Percentiles rank a stretch among this genome's conserved stretches.
Conservation (phyloP, 2,113 vertebrate species). For the Sardina pilchardus region DNA sequence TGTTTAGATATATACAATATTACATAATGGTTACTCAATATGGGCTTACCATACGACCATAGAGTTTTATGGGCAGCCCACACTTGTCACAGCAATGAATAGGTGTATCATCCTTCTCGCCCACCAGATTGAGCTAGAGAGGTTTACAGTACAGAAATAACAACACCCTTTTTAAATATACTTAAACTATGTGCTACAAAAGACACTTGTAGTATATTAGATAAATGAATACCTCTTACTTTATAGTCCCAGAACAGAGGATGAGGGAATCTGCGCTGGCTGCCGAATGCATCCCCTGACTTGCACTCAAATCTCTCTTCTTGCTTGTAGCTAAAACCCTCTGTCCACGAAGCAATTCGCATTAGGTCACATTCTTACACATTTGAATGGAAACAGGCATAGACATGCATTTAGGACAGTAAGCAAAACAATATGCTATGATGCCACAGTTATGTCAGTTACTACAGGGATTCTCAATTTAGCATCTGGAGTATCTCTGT, state of each 20-base stretch:
- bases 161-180: background rate
- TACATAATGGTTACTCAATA: background rate
- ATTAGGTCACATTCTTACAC: background rate
- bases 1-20: background rate
- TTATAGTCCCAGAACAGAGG: slow-evolving; percentile 95
- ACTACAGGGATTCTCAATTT: too few species aligned
- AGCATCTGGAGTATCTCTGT: too few species aligned
- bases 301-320: slow-evolving; percentile 93
- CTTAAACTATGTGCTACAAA: background rate
- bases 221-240: slow-evolving; percentile 65
- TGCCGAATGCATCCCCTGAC: slow-evolving; percentile 86
- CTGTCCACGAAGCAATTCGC: slow-evolving; percentile 59
- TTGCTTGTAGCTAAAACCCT: slow-evolving; percentile 88
- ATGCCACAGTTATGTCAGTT: background rate
- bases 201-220: background rate
- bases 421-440: background rate
- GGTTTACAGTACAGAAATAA: slow-evolving; percentile 32
- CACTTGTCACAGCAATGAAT: slow-evolving; percentile 99
- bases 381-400: background rate
- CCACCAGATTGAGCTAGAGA: slow-evolving; percentile 89
- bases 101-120: slow-evolving; percentile 91
- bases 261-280: slow-evolving; percentile 86
- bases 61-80: slow-evolving; percentile 93
- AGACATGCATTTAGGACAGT: background rate
- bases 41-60: slow-evolving; percentile 91